Conservation (phyloP, 2,113 vertebrate species). For the Neoarius graeffei region DNA sequence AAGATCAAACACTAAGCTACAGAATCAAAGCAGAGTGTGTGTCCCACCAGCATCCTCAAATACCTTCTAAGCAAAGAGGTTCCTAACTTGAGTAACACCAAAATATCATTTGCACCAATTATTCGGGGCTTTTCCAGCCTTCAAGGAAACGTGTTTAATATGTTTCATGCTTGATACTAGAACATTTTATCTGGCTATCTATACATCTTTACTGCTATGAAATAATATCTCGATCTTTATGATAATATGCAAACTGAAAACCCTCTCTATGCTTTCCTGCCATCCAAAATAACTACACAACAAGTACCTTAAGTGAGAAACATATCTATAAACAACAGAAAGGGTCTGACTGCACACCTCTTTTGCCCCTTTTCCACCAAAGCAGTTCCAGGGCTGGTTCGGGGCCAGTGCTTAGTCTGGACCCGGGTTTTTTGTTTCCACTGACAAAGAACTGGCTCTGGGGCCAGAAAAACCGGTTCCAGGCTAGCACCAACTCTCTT, state of each 20-base stretch:
- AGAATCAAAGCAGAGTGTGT: constrained; percentile 36
- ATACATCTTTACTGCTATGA: neutral
- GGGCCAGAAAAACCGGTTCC: too few species aligned
- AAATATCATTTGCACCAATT: neutral
- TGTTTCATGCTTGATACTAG: neutral
- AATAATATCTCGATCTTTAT: neutral
- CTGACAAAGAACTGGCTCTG: too few species aligned
- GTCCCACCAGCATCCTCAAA: neutral
- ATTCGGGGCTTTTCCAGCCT: constrained; percentile 1
- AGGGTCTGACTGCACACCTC: neutral
- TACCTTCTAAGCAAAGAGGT: constrained; percentile 11
- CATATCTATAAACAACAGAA: neutral
- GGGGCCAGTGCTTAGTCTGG: too few species aligned
- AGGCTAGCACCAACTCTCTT: too few species aligned
- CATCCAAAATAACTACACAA: neutral
- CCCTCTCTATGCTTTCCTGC: neutral
- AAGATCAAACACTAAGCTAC: constrained; percentile 49
- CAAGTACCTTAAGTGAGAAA: neutral
- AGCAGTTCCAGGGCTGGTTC: too few species aligned
- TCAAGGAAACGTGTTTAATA: neutral
- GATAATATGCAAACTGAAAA: neutral
- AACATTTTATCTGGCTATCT: neutral
- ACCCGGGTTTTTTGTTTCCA: too few species aligned
- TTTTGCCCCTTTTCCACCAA: too few species aligned
- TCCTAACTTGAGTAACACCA: neutral